Base-by-base conservation (phyloP, 2,113 vertebrate genomes). In the Engraulis encrasicolus region DNA sequence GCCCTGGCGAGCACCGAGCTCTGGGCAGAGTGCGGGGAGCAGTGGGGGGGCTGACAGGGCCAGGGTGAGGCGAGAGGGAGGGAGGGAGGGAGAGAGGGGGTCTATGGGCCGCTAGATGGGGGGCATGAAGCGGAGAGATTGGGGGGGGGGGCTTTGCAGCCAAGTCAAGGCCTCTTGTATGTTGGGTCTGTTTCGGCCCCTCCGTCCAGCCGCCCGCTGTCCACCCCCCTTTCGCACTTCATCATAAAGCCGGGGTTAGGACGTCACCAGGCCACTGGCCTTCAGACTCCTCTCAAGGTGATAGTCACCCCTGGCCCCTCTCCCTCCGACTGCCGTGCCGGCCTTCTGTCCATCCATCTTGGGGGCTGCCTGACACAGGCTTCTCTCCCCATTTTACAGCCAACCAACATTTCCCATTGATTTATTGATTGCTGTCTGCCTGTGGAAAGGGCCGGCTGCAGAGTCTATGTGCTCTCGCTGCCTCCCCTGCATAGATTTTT, bases 351-450 rank as follows among this genome's bases (percentile, higher is more conserved):
- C 95, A 97, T 97, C 96, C 96, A 97, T 97, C 97, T 97, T 95
- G 91, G 94, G n/a, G 95, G 95, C 95, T 95, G 95, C 95, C 95
- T 96, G 95, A 96, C 95, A 94, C 94, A 92, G 94, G 94, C 93
- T 95, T 95, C 96, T 97, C 96, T 95, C 95, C 95, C 96, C 96
- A 95, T 96, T 96, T 96, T 96, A 96, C 96, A 98, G 96, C 96
- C 96, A 97, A 97, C 96, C 95, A 97, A 96, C 95, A 95, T 96
- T 97, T 96, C 96, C 95, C 94, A 97, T 97, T 97, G 97, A 99
- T 98, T 97, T 98, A 99, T 97, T 96, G 97, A 98, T 97, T 94
- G 90, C 93, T 95, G 96, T 96, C 96, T 97, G 96, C 96, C 96
- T 95, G 94, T 95, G 96, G 95, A 96, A 96, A 95, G 95, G 96